Evolutionary conservation across 2,113 vertebrate species (phyloP).

Genomic region (Bettongia penicillata): DNA sequence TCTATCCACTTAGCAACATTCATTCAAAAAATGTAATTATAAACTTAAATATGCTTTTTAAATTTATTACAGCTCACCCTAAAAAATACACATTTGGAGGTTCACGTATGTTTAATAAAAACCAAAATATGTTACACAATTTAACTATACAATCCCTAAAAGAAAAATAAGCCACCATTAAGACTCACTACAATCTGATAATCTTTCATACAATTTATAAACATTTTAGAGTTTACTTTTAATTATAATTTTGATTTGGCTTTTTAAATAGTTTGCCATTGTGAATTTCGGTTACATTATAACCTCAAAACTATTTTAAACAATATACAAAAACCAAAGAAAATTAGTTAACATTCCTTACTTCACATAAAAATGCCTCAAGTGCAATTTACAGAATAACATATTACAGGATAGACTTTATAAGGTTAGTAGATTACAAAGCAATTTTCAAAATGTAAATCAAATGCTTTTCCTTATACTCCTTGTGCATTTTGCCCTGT

Average conservation of each 20-base stretch:
- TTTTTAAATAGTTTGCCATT: slow-evolving; percentile 73
- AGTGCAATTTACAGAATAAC: slow-evolving; percentile 77
- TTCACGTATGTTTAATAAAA: slow-evolving; percentile 63
- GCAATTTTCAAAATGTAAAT: slow-evolving; percentile 64
- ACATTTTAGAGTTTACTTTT: slow-evolving; percentile 62
- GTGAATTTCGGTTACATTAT: slow-evolving; percentile 62
- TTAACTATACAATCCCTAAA: slow-evolving; percentile 48
- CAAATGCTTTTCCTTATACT: slow-evolving; percentile 51
- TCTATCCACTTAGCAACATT: slow-evolving; percentile 68
- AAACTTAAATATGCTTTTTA: slow-evolving; percentile 68
- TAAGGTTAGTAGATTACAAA: slow-evolving; percentile 73
- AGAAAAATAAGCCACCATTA: slow-evolving; percentile 62
- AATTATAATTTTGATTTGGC: slow-evolving; percentile 68
- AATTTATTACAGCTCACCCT: slow-evolving; percentile 67
- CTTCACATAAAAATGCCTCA: slow-evolving; percentile 78
- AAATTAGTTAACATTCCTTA: slow-evolving; percentile 77
- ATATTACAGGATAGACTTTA: slow-evolving; percentile 69
- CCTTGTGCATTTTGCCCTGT: slow-evolving; percentile 43
- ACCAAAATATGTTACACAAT: slow-evolving; percentile 19
- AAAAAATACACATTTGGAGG: slow-evolving; percentile 63
- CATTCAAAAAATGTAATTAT: slow-evolving; percentile 75
- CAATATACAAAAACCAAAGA: slow-evolving; percentile 76
- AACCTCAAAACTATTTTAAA: slow-evolving; percentile 77
- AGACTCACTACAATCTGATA: slow-evolving; percentile 59
- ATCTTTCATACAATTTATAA: slow-evolving; percentile 67